Evolutionary conservation across 2,797 vertebrate genomes (phyloP).

Genomic region (Arctocebus calabarensis): DNA sequence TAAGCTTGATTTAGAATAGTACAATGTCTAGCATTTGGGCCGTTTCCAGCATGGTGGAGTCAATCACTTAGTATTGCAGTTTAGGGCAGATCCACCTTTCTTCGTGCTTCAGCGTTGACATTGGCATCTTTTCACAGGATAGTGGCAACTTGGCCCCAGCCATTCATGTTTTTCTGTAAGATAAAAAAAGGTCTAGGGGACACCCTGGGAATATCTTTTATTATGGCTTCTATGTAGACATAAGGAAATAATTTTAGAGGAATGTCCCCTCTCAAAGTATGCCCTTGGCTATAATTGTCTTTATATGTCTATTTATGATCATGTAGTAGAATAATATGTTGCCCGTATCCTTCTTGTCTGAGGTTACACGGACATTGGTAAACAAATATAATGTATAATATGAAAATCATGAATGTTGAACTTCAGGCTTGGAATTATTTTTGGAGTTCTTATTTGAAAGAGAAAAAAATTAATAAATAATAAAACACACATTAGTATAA

Average conservation of each 20-base stretch:
- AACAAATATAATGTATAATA: not conserved
- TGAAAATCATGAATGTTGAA: not conserved
- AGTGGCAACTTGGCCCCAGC: not conserved
- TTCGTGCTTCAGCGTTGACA: not conserved
- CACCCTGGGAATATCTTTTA: not conserved
- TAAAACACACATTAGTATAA: not conserved
- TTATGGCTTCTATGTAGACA: not conserved
- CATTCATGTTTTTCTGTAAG: not conserved
- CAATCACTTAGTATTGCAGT: not conserved
- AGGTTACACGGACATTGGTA: not conserved
- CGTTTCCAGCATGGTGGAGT: not conserved
- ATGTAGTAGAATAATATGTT: not conserved
- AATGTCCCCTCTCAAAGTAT: not conserved
- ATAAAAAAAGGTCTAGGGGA: not conserved
- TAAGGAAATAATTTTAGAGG: not conserved
- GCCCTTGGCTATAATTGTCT: not conserved
- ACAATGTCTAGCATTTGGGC: no score
- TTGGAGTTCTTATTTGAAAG: not conserved
- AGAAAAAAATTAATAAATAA: not conserved
- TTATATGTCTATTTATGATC: not conserved
- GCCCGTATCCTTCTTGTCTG: not conserved
- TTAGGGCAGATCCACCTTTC: not conserved
- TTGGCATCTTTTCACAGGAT: not conserved
- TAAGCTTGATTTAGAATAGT: not conserved
- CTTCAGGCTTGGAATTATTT: not conserved